Evolutionary conservation across 2,113 vertebrate genomes (phyloP).

Genomic region (Tiliqua scincoides): DNA sequence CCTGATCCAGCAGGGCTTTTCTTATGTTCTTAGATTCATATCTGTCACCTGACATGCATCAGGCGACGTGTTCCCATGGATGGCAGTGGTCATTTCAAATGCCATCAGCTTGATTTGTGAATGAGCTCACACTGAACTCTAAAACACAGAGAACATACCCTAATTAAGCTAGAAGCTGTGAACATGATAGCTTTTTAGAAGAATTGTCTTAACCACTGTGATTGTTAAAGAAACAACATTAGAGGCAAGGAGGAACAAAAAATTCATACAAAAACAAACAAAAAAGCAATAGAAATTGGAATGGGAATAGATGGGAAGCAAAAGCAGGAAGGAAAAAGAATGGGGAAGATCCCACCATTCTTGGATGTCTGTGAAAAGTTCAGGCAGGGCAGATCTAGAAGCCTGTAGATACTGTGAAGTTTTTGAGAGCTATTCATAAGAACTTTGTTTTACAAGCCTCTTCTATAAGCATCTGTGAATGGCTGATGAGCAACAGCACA

Average conservation of each 20-base stretch:
- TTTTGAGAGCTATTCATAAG: neutral
- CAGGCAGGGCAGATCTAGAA: neutral
- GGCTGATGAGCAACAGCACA: neutral
- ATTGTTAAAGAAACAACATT: neutral
- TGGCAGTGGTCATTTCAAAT: neutral
- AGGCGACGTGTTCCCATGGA: neutral
- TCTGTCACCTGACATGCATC: no score
- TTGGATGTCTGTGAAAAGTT: neutral
- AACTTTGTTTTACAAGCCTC: neutral
- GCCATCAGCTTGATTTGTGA: neutral
- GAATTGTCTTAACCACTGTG: neutral
- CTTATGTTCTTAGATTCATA: no score
- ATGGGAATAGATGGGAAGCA: neutral
- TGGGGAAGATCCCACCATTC: neutral
- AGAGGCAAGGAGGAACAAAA: neutral
- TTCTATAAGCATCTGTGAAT: neutral
- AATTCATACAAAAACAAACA: neutral
- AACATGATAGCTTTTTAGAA: neutral
- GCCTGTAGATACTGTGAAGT: neutral
- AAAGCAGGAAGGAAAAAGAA: neutral
- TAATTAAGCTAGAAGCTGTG: neutral
- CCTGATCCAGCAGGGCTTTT: no score
- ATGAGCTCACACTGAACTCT: neutral
- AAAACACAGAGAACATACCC: neutral
- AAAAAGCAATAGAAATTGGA: accelerated